Conservation (phyloP, 2,888 invertebrate genomes). For the Rotaria magnacalcarata region DNA sequence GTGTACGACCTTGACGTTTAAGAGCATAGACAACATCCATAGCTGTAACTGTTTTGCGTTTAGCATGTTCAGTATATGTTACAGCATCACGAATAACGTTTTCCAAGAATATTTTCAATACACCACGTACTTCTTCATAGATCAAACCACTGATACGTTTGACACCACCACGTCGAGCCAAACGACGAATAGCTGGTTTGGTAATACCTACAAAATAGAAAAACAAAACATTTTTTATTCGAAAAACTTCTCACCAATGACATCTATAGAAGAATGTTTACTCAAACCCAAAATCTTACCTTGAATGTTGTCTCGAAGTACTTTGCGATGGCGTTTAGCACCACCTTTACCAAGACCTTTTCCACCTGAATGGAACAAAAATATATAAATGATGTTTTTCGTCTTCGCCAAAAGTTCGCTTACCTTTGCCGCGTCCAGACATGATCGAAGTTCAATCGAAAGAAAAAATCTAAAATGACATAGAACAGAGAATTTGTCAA, state of each 20-base stretch:
- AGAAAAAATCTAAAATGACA: background rate
- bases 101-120: conserved; percentile 75
- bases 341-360: conserved; percentile 76
- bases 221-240: too few species aligned
- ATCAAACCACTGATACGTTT: conserved; percentile 70
- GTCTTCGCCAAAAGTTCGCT: background rate
- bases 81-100: conserved; percentile 79
- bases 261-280: too few species aligned
- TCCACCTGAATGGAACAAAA: conserved; percentile 60
- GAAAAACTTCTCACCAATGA: too few species aligned
- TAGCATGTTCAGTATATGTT: conserved; percentile 79
- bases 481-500: background rate
- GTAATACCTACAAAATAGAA: conserved; percentile 65
- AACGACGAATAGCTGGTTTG: conserved; percentile 71
- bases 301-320: conserved; percentile 72
- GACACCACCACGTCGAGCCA: conserved; percentile 69
- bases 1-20: conserved; percentile 74
- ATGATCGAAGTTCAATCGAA: conserved; percentile 57
- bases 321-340: conserved; percentile 77
- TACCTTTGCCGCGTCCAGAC: conserved; percentile 73
- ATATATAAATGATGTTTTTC: background rate
- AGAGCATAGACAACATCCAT: conserved; percentile 81
- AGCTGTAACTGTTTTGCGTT: conserved; percentile 80
- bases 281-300: conserved; percentile 56
- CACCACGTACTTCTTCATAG: conserved; percentile 75